Conservation (phyloP, 2,113 vertebrate species). For the Phyllostomus discolor region DNA sequence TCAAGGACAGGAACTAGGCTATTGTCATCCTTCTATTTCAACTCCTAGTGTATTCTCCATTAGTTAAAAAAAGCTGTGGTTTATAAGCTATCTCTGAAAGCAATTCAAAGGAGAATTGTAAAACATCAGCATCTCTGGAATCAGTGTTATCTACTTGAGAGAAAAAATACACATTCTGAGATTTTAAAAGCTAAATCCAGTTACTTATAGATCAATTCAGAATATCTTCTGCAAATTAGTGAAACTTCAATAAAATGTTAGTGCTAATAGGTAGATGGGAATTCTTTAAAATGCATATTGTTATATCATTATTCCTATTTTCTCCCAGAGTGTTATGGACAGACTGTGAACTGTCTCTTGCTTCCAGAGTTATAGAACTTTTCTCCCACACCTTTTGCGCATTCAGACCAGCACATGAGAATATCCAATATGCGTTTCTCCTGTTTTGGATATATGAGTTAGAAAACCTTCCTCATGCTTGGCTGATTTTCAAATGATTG, state of each 20-base stretch:
- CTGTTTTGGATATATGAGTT: neutral
- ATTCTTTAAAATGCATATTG: neutral
- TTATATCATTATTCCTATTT: neutral
- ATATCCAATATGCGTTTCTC: neutral
- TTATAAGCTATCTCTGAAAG: neutral
- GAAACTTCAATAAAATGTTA: neutral
- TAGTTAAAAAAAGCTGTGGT: neutral
- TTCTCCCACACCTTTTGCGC: neutral
- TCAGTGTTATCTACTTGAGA: slow-evolving; percentile 1
- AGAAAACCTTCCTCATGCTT: neutral
- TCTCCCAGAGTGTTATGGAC: neutral
- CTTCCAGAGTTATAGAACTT: neutral
- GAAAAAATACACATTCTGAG: neutral
- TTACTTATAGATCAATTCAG: neutral
- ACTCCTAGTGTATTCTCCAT: neutral
- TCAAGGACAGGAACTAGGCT: neutral
- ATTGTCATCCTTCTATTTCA: neutral
- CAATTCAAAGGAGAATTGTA: neutral
- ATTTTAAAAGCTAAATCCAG: neutral
- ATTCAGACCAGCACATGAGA: neutral
- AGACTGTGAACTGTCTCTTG: neutral
- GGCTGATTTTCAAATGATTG: neutral
- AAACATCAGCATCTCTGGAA: neutral
- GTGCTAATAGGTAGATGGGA: neutral
- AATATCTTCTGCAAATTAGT: neutral